Evolutionary conservation across 1,140 invertebrate species (phyloP), one percentile per base, ranked within the genome.

Genomic region (Calliopsis andreniformis): DNA sequence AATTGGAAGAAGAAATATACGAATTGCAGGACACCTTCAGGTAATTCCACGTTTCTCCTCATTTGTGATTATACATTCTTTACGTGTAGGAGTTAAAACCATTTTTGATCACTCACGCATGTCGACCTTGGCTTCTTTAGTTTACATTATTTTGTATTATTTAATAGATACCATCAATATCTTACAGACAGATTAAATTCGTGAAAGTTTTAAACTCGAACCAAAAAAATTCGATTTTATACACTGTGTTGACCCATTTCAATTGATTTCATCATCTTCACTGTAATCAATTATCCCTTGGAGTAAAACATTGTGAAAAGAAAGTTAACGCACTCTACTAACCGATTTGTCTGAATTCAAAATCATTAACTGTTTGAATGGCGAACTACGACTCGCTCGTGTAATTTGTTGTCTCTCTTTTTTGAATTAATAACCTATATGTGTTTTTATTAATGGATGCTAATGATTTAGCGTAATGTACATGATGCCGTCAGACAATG

Each of bases 11-110:
- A 70, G 98, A 99, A 93, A 98, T 99, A 91, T 98, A 99, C 87
- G 98, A 99, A 92, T 96, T 99, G 95, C 98, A 99, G 89, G 98
- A 99, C 90, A 98, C 97, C 89, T 99, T 99, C 91, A 95, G 96
- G 94, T 95, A 87, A 25, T 69, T n/a, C 14, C 43, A 43, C 8
- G 8, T 2, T 28, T 25, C 28, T 14, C 16, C 7, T n/a, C 1
- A 3, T 16, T 10, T 7, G 2, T 14, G 18, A 18, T 30, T 64
- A 66, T 5, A 20, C 16, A 43, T 47, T 59, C 45, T 42, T 28
- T 43, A 69, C 30, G 18, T 30, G 47, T 12, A 55, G 23, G 42
- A 28, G 12, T 30, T 14, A 12, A 14, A 2, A 23, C 42, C 30
- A 14, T 32, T 35, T n/a, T 49, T 45, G 5, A 3, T 20, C 16